These are phyloP conservation scores for Xenopus petersii DNA, from an alignment of 2,797 vertebrate genomes.

Conservation along the genomic window DNA sequence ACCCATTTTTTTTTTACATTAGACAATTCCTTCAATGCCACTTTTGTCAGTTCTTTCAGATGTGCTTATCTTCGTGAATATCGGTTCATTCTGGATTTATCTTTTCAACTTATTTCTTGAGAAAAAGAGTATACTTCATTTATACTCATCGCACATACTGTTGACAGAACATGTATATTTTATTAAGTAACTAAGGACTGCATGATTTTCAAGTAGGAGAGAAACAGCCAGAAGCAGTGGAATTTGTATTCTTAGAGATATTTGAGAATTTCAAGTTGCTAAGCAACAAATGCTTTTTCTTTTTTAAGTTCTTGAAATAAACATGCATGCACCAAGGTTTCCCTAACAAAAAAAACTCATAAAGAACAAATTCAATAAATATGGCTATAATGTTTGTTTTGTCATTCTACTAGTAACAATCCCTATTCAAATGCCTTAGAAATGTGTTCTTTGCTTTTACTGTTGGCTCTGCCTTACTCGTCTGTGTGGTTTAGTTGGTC, in stretches of 20 bases:
- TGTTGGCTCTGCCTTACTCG: too few species aligned
- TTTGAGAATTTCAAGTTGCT: constrained; percentile 40
- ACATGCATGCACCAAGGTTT: constrained; percentile 4
- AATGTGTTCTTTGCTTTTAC: not conserved
- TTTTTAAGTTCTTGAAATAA: constrained; percentile 18
- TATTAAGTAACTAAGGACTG: constrained; percentile 21
- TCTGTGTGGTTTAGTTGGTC: too few species aligned
- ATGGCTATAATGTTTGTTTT: not conserved
- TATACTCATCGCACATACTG: constrained; percentile 1
- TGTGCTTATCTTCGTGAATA: not conserved
- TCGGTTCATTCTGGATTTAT: not conserved
- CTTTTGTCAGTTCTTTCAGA: too few species aligned
- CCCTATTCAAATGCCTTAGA: not conserved
- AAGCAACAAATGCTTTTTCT: constrained; percentile 28
- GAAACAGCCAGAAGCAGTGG: constrained; percentile 23
- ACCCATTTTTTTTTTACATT: too few species aligned
- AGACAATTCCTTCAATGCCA: too few species aligned
- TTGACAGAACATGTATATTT: constrained; percentile 33
- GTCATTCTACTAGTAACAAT: not conserved
- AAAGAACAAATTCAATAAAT: constrained; percentile 4
- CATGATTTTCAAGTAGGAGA: constrained; percentile 12
- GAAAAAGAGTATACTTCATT: not conserved
- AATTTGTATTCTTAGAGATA: constrained; percentile 26
- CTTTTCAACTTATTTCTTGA: not conserved
- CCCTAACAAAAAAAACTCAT: not conserved